Percentiles rank a stretch among this genome's conserved stretches.
These are phyloP conservation scores for Pandion haliaetus DNA, from an alignment of 2,113 vertebrate genomes.

Conservation along the genomic window DNA sequence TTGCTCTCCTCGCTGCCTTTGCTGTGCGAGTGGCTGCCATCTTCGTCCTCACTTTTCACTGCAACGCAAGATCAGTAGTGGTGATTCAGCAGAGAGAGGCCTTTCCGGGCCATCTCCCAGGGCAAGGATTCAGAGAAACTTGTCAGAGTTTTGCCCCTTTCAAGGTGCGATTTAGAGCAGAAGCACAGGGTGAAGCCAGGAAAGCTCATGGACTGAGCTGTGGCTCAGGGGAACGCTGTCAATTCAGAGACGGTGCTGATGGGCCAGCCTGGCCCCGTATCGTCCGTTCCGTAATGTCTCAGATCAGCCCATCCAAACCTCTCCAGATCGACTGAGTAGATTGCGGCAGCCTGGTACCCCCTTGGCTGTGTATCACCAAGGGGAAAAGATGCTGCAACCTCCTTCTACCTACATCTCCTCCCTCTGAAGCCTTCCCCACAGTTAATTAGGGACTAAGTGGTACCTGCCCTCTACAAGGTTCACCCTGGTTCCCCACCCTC, in stretches of 20 bases:
- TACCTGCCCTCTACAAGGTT: neutral
- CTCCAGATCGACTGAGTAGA: neutral
- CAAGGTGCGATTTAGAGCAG: neutral
- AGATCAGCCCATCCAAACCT: neutral
- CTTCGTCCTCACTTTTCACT: constrained; percentile 92
- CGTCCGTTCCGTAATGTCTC: fast-evolving
- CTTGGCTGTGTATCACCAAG: neutral
- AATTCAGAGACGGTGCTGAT: neutral
- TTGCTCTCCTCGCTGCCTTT: constrained; percentile 83
- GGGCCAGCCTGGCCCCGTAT: neutral
- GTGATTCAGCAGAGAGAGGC: neutral
- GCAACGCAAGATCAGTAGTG: neutral
- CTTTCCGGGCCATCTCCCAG: neutral
- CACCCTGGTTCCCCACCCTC: neutral
- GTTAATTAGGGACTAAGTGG: neutral
- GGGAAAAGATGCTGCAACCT: neutral
- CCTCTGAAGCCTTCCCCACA: fast-evolving
- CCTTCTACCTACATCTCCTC: neutral
- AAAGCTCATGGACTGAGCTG: neutral
- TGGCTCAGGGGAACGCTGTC: neutral
- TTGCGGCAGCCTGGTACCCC: neutral
- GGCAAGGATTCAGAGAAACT: neutral
- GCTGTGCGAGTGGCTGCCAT: constrained; percentile 74
- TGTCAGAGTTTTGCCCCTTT: neutral
- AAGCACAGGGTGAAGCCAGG: neutral